These are phyloP conservation scores for Charadrius vociferus DNA, from an alignment of 2,113 vertebrate genomes.

Conservation along the genomic window DNA sequence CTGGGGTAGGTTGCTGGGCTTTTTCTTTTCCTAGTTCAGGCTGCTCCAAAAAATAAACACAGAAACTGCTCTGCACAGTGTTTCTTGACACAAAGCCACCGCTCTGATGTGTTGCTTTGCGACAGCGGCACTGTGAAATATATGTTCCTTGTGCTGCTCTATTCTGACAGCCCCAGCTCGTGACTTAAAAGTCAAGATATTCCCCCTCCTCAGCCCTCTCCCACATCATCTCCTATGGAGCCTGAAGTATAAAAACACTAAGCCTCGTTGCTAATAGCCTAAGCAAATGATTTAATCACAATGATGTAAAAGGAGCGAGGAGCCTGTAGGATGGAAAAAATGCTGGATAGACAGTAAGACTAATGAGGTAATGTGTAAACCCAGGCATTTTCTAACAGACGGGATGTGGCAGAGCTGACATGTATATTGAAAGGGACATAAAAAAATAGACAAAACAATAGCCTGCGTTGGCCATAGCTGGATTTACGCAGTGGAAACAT, in stretches of 20 bases:
- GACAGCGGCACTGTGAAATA: not conserved
- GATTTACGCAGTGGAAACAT: slow-evolving; percentile 11
- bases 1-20: not conserved
- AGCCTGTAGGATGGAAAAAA: slow-evolving; percentile 39
- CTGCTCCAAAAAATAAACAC: slow-evolving; percentile 4
- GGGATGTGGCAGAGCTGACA: not conserved
- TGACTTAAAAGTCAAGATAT: not conserved
- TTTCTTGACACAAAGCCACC: not conserved
- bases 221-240: not conserved
- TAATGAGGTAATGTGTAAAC: slow-evolving; percentile 26
- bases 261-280: not conserved
- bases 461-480: not conserved
- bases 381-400: not conserved
- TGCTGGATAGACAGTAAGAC: slow-evolving; percentile 11
- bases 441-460: slow-evolving; percentile 40
- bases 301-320: not conserved
- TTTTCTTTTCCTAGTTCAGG: not conserved
- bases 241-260: not conserved
- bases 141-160: not conserved
- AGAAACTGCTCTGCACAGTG: slow-evolving; percentile 5
- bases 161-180: not conserved
- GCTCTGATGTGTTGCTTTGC: not conserved
- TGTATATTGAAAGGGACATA: slow-evolving; percentile 8
- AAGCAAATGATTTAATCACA: slow-evolving; percentile 22
- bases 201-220: not conserved